Conservation (phyloP, 2,113 vertebrate species). For the Odontophorus gujanensis region DNA sequence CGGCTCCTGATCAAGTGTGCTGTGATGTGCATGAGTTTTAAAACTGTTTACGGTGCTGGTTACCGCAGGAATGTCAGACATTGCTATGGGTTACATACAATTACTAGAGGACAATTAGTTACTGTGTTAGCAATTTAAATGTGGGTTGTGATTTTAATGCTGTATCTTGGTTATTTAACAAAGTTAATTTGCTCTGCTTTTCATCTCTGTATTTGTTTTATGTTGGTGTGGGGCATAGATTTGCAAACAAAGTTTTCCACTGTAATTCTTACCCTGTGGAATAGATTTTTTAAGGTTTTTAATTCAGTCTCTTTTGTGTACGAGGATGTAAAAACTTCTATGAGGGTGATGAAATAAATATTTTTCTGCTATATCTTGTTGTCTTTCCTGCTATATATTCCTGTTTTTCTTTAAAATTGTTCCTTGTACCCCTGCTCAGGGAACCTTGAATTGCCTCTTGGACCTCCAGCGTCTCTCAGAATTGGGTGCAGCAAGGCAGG, state of each 20-base stretch:
- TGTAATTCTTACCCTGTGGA: background rate
- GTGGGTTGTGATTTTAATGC: slow-evolving; percentile 29
- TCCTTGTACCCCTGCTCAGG: background rate
- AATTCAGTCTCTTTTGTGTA: background rate
- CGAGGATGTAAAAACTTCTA: background rate
- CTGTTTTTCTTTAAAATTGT: background rate
- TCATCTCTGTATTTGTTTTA: background rate
- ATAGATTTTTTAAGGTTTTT: slow-evolving; percentile 8
- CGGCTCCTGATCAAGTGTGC: background rate
- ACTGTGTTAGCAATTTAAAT: background rate
- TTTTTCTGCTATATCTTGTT: background rate
- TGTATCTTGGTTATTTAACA: background rate
- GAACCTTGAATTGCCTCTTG: background rate
- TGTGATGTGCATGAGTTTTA: background rate
- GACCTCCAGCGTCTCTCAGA: background rate
- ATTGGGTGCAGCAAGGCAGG: background rate
- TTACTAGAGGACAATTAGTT: background rate
- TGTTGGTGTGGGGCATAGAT: background rate
- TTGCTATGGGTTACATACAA: background rate
- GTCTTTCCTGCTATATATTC: background rate
- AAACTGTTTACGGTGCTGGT: background rate
- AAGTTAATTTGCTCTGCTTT: background rate
- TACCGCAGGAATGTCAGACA: background rate
- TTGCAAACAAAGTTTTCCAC: background rate
- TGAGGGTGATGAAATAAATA: slow-evolving; percentile 51